Conservation (phyloP, 1,140 invertebrate genomes). For the Anastrepha ludens region DNA sequence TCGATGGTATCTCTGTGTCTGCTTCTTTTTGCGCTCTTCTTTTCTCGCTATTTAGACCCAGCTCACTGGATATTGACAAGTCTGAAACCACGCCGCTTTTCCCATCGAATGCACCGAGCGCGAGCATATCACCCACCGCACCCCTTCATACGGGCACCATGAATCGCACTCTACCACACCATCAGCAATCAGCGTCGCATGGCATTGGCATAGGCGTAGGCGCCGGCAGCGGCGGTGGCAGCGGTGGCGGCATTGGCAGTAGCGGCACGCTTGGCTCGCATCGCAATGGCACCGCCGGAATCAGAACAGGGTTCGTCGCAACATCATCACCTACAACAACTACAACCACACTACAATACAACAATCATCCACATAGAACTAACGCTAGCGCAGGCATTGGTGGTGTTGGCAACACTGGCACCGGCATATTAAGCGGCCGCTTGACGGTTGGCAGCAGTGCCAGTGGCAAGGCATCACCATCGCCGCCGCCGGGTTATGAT, state of each 20-base stretch:
- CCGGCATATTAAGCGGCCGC: constrained; percentile 44
- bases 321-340: constrained; percentile 60
- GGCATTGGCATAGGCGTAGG: constrained; percentile 53
- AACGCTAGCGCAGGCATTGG: constrained; percentile 62
- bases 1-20: neutral
- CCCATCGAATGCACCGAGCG: constrained; percentile 70
- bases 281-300: constrained; percentile 66
- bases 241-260: constrained; percentile 55
- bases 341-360: constrained; percentile 59
- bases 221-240: constrained; percentile 46
- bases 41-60: constrained; percentile 57
- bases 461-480: constrained; percentile 63
- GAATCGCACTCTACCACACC: constrained; percentile 72
- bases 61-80: constrained; percentile 69
- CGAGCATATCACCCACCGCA: constrained; percentile 71
- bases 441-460: constrained; percentile 49
- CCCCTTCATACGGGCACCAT: constrained; percentile 69
- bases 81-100: constrained; percentile 69
- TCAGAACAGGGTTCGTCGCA: constrained; percentile 74
- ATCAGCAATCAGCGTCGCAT: constrained; percentile 67
- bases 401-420: constrained; percentile 59
- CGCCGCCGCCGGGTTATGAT: constrained; percentile 74
- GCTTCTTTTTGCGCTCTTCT: neutral
- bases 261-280: constrained; percentile 57
- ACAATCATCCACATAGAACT: constrained; percentile 68